Evolutionary conservation across 2,888 invertebrate genomes (phyloP).

Genomic region (Xanthia togata): DNA sequence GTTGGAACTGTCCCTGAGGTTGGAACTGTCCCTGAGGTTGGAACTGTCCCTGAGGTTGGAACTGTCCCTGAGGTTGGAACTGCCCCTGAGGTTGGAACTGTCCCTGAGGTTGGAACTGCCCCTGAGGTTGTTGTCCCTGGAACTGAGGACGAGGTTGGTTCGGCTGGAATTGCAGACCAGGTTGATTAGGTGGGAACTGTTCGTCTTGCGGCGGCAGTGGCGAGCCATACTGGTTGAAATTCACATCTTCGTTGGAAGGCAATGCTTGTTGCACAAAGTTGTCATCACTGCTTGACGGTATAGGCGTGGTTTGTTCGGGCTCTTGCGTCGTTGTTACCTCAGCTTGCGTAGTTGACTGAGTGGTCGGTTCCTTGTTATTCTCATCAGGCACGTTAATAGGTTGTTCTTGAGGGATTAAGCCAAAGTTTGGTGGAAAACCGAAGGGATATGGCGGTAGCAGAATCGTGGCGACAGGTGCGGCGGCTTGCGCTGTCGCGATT

Average conservation of each 20-base stretch:
- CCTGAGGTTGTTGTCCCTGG: slow-evolving; percentile 35
- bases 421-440: slow-evolving; percentile 81
- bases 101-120: slow-evolving; percentile 36
- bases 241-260: slow-evolving; percentile 81
- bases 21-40: no score
- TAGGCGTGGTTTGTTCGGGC: slow-evolving; percentile 78
- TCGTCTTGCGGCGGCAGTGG: slow-evolving; percentile 36
- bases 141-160: slow-evolving; percentile 52
- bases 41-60: slow-evolving; percentile 21
- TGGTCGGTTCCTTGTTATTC: slow-evolving; percentile 77
- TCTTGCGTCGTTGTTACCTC: slow-evolving; percentile 74
- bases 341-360: slow-evolving; percentile 74
- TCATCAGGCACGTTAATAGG: slow-evolving; percentile 75
- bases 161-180: slow-evolving; percentile 53
- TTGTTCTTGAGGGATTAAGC: slow-evolving; percentile 77
- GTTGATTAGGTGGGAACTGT: slow-evolving; percentile 53
- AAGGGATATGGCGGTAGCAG: slow-evolving; percentile 86
- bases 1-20: slow-evolving; percentile 21
- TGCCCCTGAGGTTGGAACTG: slow-evolving; percentile 26
- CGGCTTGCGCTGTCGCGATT: slow-evolving; percentile 85
- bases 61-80: no score
- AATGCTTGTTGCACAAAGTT: slow-evolving; percentile 80
- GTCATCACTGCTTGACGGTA: slow-evolving; percentile 81
- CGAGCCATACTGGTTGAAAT: slow-evolving; percentile 79
- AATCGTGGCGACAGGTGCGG: slow-evolving; percentile 86